Evolutionary conservation across 2,797 vertebrate species (phyloP).

Genomic region (Aphelocoma californica): DNA sequence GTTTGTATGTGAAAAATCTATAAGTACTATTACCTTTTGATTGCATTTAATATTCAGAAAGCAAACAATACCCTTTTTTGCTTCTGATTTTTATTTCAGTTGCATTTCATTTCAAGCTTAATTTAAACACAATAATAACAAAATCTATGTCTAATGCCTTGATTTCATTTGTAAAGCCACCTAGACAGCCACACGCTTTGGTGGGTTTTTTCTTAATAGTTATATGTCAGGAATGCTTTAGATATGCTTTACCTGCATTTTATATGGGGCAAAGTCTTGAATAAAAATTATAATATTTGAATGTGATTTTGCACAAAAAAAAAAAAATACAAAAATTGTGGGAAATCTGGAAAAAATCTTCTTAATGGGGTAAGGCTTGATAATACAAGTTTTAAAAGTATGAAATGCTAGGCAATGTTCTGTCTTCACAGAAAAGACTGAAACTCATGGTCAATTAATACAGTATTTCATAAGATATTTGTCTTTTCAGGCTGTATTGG

Average conservation of each 20-base stretch:
- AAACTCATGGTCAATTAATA: not conserved
- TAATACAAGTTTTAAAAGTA: not conserved
- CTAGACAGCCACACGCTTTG: not conserved
- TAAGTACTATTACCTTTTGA: conserved; percentile 35
- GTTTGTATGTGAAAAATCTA: conserved; percentile 55
- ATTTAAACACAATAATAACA: conserved; percentile 35
- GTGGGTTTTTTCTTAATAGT: conserved; percentile 16
- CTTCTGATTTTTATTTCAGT: conserved; percentile 48
- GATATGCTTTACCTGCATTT: conserved; percentile 33
- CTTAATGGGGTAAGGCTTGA: not conserved
- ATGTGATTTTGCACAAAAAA: conserved; percentile 21
- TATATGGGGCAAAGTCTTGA: conserved; percentile 42
- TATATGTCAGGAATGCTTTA: conserved; percentile 37
- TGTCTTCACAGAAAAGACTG: conserved; percentile 6
- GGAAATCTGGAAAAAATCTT: not conserved
- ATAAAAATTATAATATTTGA: conserved; percentile 50
- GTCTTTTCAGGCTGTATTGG: not conserved
- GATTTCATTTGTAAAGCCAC: conserved; percentile 53
- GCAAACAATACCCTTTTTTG: not conserved
- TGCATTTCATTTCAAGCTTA: conserved; percentile 38
- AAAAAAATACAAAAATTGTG: not conserved
- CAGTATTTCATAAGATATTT: not conserved
- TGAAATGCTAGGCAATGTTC: not conserved
- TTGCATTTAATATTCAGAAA: conserved; percentile 65
- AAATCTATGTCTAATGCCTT: not conserved